phyloP scores from a whole-genome alignment of 1,140 invertebrate species.

The Chlorops oryzae region DNA sequence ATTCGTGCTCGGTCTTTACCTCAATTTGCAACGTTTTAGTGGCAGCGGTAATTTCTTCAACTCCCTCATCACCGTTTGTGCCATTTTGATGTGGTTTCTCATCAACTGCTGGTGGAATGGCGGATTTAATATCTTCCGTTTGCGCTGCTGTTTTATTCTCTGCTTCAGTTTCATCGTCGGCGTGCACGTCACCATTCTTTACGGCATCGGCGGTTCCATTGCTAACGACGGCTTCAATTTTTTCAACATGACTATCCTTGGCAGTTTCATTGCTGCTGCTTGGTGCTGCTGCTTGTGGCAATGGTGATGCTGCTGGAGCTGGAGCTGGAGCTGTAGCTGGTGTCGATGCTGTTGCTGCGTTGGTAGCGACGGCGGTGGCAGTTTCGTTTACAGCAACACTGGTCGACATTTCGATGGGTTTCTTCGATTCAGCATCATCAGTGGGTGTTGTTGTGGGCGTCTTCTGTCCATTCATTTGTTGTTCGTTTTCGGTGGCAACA shows the following conservation, averaged over 20 bases:
- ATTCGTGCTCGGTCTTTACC: slow-evolving; percentile 35
- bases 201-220: slow-evolving; percentile 28
- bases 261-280: slow-evolving; percentile 49
- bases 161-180: slow-evolving; percentile 20
- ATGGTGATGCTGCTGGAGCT: slow-evolving; percentile 1
- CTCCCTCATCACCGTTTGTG: slow-evolving; percentile 30
- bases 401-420: slow-evolving; percentile 9
- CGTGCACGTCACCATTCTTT: slow-evolving; percentile 25
- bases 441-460: slow-evolving; percentile 16
- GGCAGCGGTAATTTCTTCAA: slow-evolving; percentile 23
- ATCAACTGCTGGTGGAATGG: slow-evolving; percentile 25
- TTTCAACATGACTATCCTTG: slow-evolving; percentile 52
- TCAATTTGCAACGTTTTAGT: slow-evolving; percentile 44
- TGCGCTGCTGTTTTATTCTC: slow-evolving; percentile 19
- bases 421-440: slow-evolving; percentile 11
- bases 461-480: slow-evolving; percentile 29
- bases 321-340: background rate
- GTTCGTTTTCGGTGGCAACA: slow-evolving; percentile 27
- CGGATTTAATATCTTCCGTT: slow-evolving; percentile 7
- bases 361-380: slow-evolving; percentile 3
- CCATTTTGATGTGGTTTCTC: slow-evolving; percentile 35
- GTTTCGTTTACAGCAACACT: slow-evolving; percentile 24
- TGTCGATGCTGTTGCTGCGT: too few relatives aligned
- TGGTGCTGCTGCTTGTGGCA: background rate
- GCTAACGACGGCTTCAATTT: slow-evolving; percentile 19